Evolutionary conservation across 2,113 vertebrate species (phyloP), one percentile per base, ranked within the genome.

Genomic region (Pollachius pollachius): DNA sequence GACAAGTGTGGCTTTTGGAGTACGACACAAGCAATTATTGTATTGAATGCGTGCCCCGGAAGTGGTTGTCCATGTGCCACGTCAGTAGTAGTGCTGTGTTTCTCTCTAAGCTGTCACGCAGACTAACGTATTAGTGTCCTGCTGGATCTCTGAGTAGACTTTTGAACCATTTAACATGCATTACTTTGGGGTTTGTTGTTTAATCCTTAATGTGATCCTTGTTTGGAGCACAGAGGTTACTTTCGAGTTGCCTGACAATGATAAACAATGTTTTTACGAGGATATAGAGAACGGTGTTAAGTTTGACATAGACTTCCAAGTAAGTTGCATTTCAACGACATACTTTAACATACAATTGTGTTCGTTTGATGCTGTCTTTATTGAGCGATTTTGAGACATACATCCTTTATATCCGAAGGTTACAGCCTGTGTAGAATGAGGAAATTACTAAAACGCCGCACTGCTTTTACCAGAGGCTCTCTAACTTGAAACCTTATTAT

Each of bases 191-290:
- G 16, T 88, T 15, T 37, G 70, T 34, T 75, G 70, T 62, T 11
- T 88, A 16, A 62, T 88, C 41, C 34, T 88, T 4, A 73, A 71
- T 27, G 62, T 76, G 62, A 68, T 54, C 27, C 18, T 70, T 64
- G 85, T 81, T 63, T 78, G 66, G 52, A 88, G 76, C 37, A 89
- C 89, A 1, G 91, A 93, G 70, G 66, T 94, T 15, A 92, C 90
- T 0, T 94, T 94, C 75, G 90, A 92, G 70, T 85, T 94, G 11
- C 80, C 89, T 0, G 92, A 93, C 72, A 91, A 92, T 59, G 89
- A 91, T 0, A 91, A 92, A 34, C 89, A 93, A n/a, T 94, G 93
- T 83, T 94, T 93, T 80, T 90, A 87, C 74, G 90, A 94, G 68
- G 91, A 93, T 0, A 59, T 93, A 2, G 82, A 91, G 1, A 80